Base-by-base conservation (phyloP, 2,113 vertebrate genomes). In the Pelodiscus sinensis region DNA sequence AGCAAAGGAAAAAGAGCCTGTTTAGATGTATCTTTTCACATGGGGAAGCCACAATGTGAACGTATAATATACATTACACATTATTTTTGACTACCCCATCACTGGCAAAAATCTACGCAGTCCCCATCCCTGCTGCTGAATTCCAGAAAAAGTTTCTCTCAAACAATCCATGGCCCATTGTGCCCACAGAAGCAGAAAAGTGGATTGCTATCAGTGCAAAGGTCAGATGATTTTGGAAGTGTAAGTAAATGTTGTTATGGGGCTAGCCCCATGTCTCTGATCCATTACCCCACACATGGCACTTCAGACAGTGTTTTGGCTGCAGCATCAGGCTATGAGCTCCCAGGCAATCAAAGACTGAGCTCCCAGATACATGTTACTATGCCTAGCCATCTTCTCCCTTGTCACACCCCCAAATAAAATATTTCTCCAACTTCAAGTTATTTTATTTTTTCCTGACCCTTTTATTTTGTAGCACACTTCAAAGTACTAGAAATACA, bases 391-490 rank as follows among this genome's bases (percentile, higher is more conserved):
- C 35, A 44, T 75, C 38, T 44, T 24, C 71, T 38, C 35, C 29
- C 62, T 38, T 75, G 21, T 44, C 35, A 75, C 22, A 44, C 13
- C 71, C 71, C 5, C 44, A 21, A 75, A 44, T 21, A 44, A 75
- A 44, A 75, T 44, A 24, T 24, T 75, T 44, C 19, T 75, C 21
- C 71, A 75, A 44, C 18, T 35, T 73, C 13, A 89, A 62, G 77
- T 78, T 81, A 65, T 91, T 87, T 90, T 19, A 24, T 24, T 27
- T 82, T 87, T 91, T 71, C 55, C 19, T 87, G 6, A 4, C 57
- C 44, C 27, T 90, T 85, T 81, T 92, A 81, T 60, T 80, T 91
- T 44, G 35, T 75, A 75, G 71, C 38, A 75, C 5, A 11, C 11
- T 44, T 10, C 24, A 13, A 10, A 24, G 52, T 65, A 79, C 14